Conservation (phyloP, 2,797 vertebrate genomes). For the Bufotes viridis region DNA sequence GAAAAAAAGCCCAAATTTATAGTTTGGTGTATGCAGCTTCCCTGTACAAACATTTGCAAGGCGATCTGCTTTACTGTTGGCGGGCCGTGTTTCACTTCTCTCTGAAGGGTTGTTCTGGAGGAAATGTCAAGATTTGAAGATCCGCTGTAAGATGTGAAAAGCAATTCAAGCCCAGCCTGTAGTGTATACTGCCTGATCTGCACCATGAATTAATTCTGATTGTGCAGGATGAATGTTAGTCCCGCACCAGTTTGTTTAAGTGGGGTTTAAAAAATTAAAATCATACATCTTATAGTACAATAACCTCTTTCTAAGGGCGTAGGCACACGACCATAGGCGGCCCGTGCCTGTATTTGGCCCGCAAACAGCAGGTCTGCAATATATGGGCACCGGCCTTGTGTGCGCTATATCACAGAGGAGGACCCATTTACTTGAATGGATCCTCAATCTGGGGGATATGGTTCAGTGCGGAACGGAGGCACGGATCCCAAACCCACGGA, state of each 20-base stretch:
- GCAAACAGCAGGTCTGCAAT: too few relatives aligned
- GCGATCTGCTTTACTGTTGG: background rate
- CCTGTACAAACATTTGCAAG: conserved; percentile 21
- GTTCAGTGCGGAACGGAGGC: too few relatives aligned
- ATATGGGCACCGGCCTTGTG: too few relatives aligned
- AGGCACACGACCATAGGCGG: too few relatives aligned
- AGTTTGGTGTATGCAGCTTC: background rate
- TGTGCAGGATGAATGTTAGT: background rate
- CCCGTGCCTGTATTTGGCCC: too few relatives aligned
- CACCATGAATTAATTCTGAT: background rate
- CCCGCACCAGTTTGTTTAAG: background rate
- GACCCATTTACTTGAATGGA: too few relatives aligned
- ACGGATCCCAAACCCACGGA: too few relatives aligned
- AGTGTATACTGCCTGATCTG: background rate
- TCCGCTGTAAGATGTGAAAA: background rate
- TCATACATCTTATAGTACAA: too few relatives aligned
- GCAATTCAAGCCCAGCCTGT: background rate
- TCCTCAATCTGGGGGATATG: too few relatives aligned
- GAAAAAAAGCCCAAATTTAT: conserved; percentile 20
- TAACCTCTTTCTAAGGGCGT: too few relatives aligned
- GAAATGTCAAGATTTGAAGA: conserved; percentile 9
- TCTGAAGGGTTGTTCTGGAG: background rate
- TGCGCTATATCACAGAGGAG: too few relatives aligned
- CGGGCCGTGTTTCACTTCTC: background rate
- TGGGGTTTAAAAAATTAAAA: background rate